Base-by-base conservation (phyloP, 2,113 vertebrate species). In the Plecturocebus donacophilus region DNA sequence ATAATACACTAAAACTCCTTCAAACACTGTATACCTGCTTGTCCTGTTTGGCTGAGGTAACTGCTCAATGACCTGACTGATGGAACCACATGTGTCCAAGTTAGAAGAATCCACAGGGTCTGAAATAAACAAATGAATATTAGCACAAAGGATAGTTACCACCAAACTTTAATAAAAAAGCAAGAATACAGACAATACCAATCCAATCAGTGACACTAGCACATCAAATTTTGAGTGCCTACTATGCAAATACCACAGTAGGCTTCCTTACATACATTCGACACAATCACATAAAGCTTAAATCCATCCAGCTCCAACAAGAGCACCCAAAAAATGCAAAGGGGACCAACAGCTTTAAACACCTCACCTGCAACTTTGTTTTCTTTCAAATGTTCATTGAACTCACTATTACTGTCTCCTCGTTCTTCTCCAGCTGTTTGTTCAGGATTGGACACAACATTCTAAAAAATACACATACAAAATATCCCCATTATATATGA, bases 361-460 rank as follows among this genome's bases (percentile, higher is more conserved):
- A 38, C n/a, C 97, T 98, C 73, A 98, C 98, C 98, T 97, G 96
- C 21, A 75, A 80, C 8, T 52, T 64, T 96, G 49, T 94, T 97
- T 95, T 98, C 98, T 85, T 97, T 98, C 97, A 95, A 58, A 54
- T 80, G 92, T n/a, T 97, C 97, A 80, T 0, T 66, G 75, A 95
- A 45, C 21, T 75, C 90, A 42, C 95, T 94, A 64, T 97, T 97
- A 68, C 14, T 95, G 95, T 98, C 98, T 92, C 97, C 97, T 96
- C 97, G 94, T 93, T 96, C 97, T 83, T 96, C 97, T 98, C 97
- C 97, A 98, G 97, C 91, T 97, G 97, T 97, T 97, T 98, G 98
- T 4, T 98, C 95, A 13, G 98, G 98, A 3, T 98, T 98, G 2
- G 99, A 97, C 35, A 99, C 99, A 90, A 99, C 95, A 84, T 99